Base-by-base conservation (phyloP, 2,888 invertebrate species). In the Machimus rusticus region DNA sequence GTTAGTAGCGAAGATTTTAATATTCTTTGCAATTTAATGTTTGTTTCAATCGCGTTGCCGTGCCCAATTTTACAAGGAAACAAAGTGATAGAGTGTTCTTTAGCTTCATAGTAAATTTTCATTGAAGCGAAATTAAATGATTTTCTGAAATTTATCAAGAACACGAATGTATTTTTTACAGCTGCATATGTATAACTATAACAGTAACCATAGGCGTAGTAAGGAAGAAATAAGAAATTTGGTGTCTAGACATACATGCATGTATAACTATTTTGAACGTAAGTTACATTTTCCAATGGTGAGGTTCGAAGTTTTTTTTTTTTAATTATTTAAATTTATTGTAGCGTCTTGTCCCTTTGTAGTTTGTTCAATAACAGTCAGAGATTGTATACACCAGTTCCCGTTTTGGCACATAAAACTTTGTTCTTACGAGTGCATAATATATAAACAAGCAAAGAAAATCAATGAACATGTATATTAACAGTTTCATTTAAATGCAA, bases 401-500 rank as follows among this genome's bases (percentile, higher is more conserved):
- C 31, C 51, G 79, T 79, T 79, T 79, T 79, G 51, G 51, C 28
- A 51, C 79, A 78, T 39, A 51, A 79, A 79, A 46, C 31, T 12
- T 43, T 34, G 19, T 51, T 31, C 79, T 79, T 79, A 31, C 39
- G 28, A 51, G 79, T 79, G 79, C 79, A 79, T 79, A 46, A 46
- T 14, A 79, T 79, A 79, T 31, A 79, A 28, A 79, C 23, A 66
- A 66, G 28, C 8, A 66, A 66, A 66, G 12, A 66, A 28, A 66
- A 55, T 55, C 66, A 23, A 51, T 79, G 51, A 16, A 79, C 23
- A 79, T 79, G 66, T 79, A 76, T 76, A 76, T 37, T 28, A 79
- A 79, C 79, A 79, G 51, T 79, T 79, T 51, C 46, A 79, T 66
- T 51, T 79, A 79, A 79, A 79, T 79, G 51, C 46, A 46, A 79